Conservation (phyloP, 2,113 vertebrate genomes). For the Glaucidium brasilianum region DNA sequence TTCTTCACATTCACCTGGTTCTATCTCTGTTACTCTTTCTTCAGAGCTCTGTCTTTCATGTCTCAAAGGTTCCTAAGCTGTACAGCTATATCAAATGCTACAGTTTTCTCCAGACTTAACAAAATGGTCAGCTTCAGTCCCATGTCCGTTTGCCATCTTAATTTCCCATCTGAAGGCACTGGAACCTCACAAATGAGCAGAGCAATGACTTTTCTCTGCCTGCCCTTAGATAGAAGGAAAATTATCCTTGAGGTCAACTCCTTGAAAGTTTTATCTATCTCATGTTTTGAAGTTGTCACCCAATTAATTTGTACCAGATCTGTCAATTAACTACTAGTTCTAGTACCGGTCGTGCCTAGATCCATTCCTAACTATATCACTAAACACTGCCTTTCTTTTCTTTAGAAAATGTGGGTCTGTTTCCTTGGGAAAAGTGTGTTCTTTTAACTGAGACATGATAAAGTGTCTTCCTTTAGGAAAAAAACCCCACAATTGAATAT, state of each 20-base stretch:
- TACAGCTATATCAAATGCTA: not conserved
- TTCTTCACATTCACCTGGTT: not conserved
- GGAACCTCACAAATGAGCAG: not conserved
- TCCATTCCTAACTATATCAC: not conserved
- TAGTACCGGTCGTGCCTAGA: not conserved
- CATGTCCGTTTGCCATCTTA: not conserved
- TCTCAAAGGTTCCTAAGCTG: not conserved
- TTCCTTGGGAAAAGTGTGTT: not conserved
- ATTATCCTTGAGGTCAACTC: not conserved
- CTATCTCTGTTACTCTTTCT: not conserved
- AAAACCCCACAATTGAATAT: not conserved
- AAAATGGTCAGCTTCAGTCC: not conserved
- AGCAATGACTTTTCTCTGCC: not conserved
- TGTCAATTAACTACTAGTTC: not conserved
- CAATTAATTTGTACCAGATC: not conserved
- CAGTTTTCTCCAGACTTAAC: not conserved
- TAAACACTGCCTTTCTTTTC: not conserved
- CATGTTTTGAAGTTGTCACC: not conserved
- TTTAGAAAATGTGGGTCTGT: not conserved
- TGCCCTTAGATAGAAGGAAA: not conserved
- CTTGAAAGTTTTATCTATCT: not conserved
- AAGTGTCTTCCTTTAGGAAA: not conserved
- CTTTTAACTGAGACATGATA: not conserved
- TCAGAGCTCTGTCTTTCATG: not conserved
- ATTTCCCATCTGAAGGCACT: not conserved